These are phyloP conservation scores for Ophiothrix spiculata DNA, from an alignment of 35 echinoderm and acorn worm species.

Conservation along the genomic window DNA sequence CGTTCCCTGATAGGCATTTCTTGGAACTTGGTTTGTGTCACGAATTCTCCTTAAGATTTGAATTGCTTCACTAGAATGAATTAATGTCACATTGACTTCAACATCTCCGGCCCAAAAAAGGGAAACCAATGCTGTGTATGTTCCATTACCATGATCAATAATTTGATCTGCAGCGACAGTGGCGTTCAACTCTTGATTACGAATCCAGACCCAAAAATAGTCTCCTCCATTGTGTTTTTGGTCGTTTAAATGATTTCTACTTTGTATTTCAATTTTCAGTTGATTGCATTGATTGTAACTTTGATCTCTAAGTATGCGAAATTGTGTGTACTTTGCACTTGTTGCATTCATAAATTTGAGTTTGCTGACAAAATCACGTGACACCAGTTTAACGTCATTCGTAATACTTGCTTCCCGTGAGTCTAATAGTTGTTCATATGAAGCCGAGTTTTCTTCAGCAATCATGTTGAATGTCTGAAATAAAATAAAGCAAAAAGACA, in stretches of 20 bases:
- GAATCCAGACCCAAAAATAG: neutral
- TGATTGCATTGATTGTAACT: slow-evolving; percentile 2
- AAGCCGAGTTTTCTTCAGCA: too few relatives aligned
- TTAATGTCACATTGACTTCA: neutral
- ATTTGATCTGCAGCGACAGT: slow-evolving; percentile 9
- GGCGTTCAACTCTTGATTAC: neutral
- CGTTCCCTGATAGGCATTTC: neutral
- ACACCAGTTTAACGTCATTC: too few relatives aligned
- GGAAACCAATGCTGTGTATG: neutral
- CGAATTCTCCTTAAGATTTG: neutral
- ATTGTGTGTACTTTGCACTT: neutral
- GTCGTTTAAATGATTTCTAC: neutral
- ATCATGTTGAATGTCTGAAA: too few relatives aligned
- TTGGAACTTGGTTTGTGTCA: neutral
- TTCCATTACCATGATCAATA: slow-evolving; percentile 14
- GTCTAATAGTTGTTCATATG: too few relatives aligned
- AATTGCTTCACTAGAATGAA: neutral
- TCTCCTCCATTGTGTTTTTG: neutral
- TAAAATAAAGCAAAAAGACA: too few relatives aligned
- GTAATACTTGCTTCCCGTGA: too few relatives aligned
- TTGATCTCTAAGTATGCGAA: neutral
- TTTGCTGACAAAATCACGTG: too few relatives aligned
- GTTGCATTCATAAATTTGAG: too few relatives aligned
- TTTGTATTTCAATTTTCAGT: neutral
- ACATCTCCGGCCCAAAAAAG: neutral